Conservation (phyloP, 2,113 vertebrate species). For the Pontoporia blainvillei region DNA sequence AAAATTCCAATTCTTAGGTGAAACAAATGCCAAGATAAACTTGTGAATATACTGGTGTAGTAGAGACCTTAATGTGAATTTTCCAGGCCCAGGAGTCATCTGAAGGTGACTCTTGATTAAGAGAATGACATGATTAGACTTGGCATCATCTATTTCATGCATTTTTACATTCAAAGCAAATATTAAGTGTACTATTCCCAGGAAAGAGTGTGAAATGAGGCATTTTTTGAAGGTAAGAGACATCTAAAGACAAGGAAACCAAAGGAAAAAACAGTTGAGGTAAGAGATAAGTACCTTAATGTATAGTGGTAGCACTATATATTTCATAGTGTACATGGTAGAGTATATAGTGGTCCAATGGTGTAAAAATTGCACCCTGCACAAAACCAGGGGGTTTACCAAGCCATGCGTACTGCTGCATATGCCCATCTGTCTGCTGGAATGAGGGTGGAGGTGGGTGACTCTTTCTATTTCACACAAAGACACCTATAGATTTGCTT, state of each 20-base stretch:
- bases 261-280: not conserved
- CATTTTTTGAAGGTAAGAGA: not conserved
- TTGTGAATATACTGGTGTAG: not conserved
- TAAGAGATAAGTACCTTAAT: not conserved
- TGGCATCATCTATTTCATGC: not conserved
- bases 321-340: not conserved
- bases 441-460: not conserved
- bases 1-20: not conserved
- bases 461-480: not conserved
- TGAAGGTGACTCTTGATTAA: not conserved
- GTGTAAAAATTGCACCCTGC: not conserved
- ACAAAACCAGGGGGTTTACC: not conserved
- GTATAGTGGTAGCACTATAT: not conserved
- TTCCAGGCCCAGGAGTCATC: not conserved
- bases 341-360: not conserved
- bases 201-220: not conserved
- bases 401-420: not conserved
- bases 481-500: not conserved
- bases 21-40: conserved; percentile 22
- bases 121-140: not conserved
- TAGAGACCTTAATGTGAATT: not conserved
- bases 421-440: not conserved
- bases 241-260: not conserved
- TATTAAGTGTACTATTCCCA: not conserved
- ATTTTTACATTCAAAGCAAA: not conserved